These are phyloP conservation scores for Theristicus caerulescens DNA, from an alignment of 2,113 vertebrate genomes.

Conservation along the genomic window DNA sequence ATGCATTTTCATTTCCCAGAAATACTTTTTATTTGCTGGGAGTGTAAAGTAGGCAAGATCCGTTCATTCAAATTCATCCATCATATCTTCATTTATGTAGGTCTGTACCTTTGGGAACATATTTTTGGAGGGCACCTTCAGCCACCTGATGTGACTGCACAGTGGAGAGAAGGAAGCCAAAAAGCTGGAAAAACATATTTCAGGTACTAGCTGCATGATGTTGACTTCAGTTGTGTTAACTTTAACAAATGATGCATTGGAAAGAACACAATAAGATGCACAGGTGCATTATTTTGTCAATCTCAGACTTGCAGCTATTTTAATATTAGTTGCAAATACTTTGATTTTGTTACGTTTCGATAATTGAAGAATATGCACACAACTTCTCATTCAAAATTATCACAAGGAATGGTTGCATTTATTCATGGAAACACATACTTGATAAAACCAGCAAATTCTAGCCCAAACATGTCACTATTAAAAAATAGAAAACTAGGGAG, in stretches of 20 bases:
- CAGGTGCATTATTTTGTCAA: neutral
- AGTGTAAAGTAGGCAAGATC: neutral
- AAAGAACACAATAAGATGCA: neutral
- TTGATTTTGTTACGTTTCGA: neutral
- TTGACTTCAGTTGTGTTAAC: neutral
- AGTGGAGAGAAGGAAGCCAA: slow-evolving; percentile 91
- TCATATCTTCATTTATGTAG: slow-evolving; percentile 61
- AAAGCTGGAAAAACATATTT: slow-evolving; percentile 83
- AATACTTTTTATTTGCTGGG: neutral
- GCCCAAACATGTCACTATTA: neutral
- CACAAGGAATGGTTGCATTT: neutral
- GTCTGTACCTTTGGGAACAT: slow-evolving; percentile 97
- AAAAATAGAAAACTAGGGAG: neutral
- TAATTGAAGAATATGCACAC: neutral
- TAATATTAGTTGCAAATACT: neutral
- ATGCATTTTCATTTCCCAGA: neutral
- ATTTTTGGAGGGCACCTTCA: slow-evolving; percentile 88
- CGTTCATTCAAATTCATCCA: neutral
- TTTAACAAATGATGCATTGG: neutral
- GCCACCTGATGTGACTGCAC: slow-evolving; percentile 84
- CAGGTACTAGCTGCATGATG: slow-evolving; percentile 78
- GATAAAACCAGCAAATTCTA: neutral
- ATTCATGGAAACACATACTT: neutral
- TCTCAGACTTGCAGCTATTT: neutral
- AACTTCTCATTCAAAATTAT: neutral